Evolutionary conservation across 2,888 invertebrate species (phyloP).

Genomic region (Laspeyria flexula): DNA sequence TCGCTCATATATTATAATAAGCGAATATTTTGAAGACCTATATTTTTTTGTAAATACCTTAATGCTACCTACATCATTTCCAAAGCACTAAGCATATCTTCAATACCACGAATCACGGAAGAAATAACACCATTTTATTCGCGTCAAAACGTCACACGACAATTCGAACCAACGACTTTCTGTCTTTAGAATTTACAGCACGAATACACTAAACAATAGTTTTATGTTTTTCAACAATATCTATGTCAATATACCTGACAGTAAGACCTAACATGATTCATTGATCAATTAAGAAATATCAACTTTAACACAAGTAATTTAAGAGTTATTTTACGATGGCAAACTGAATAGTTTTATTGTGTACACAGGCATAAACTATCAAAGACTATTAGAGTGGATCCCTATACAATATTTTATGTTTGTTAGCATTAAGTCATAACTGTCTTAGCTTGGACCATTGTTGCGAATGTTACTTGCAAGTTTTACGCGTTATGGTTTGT

Average conservation of each 20-base stretch:
- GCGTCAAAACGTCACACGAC: neutral
- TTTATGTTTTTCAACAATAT: neutral
- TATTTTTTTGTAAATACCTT: too few relatives aligned
- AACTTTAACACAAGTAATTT: neutral
- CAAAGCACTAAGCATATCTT: too few relatives aligned
- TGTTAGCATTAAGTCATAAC: conserved; percentile 58
- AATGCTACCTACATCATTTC: too few relatives aligned
- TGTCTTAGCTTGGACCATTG: conserved; percentile 21
- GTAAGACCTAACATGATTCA: conserved; percentile 1
- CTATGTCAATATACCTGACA: neutral
- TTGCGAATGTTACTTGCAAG: conserved; percentile 17
- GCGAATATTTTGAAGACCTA: too few relatives aligned
- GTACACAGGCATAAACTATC: conserved; percentile 43
- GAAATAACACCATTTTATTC: neutral
- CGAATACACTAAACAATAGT: neutral
- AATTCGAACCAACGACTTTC: neutral
- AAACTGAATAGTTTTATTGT: conserved; percentile 20
- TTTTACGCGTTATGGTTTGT: conserved; percentile 7
- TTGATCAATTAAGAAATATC: conserved; percentile 1
- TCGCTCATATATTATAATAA: too few relatives aligned
- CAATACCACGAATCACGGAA: neutral
- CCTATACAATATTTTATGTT: conserved; percentile 50
- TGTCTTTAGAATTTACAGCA: neutral
- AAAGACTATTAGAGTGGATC: conserved; percentile 36
- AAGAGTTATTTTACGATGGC: conserved; percentile 2